phyloP scores from a whole-genome alignment of 2,113 vertebrate genomes.

The Reinhardtius hippoglossoides region DNA sequence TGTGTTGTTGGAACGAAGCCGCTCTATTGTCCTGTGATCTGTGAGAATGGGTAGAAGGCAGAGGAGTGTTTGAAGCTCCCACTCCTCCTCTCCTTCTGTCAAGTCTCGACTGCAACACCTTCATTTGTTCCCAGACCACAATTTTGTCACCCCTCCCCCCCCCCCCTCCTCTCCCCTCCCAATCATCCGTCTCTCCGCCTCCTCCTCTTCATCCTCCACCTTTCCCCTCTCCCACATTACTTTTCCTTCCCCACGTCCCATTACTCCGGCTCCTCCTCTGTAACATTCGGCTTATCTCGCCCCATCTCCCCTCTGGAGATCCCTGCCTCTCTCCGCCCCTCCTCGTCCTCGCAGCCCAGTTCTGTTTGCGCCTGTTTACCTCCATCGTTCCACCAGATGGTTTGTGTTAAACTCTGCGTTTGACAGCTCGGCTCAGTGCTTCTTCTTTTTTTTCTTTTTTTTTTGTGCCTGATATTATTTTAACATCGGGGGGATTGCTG shows the following conservation, averaged over 20 bases:
- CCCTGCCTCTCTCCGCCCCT: constrained; percentile 36
- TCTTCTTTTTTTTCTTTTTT: neutral
- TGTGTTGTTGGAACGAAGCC: constrained; percentile 51
- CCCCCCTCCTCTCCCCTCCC: neutral
- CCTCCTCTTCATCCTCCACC: constrained; percentile 54
- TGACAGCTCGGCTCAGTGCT: constrained; percentile 71
- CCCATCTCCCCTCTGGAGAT: constrained; percentile 54
- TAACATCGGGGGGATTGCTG: constrained; percentile 70
- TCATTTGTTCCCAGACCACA: constrained; percentile 66
- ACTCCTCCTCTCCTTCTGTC: constrained; percentile 81
- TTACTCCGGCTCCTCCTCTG: constrained; percentile 58
- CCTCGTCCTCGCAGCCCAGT: constrained; percentile 45
- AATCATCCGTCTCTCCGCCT: constrained; percentile 46
- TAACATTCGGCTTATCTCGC: constrained; percentile 47
- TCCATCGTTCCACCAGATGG: constrained; percentile 82
- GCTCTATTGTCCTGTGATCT: constrained; percentile 42
- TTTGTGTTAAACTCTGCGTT: constrained; percentile 81
- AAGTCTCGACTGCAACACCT: constrained; percentile 63
- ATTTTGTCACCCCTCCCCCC: constrained; percentile 51
- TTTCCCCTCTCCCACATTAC: constrained; percentile 39
- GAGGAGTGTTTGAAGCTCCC: constrained; percentile 53
- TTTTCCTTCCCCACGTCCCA: constrained; percentile 24
- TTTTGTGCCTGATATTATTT: constrained; percentile 73
- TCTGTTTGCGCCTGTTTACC: constrained; percentile 75
- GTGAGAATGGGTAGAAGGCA: constrained; percentile 43